Conservation (phyloP, 2,113 vertebrate genomes). For the Uria lomvia region DNA sequence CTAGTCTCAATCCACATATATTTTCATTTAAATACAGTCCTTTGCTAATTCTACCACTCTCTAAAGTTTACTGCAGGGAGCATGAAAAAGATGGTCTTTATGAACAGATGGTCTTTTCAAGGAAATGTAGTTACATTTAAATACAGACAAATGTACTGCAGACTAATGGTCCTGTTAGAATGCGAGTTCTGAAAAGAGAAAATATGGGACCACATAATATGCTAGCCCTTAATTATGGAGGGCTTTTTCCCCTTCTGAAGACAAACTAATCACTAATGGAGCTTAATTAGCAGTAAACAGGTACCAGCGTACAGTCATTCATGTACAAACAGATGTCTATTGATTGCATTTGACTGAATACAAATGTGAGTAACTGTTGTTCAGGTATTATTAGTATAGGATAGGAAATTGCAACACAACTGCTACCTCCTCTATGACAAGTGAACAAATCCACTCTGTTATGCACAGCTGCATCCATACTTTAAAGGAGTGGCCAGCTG, state of each 20-base stretch:
- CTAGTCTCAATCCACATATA: conserved; percentile 10
- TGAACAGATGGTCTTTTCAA: conserved; percentile 79
- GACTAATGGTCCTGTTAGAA: conserved; percentile 70
- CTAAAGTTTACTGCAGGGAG: conserved; percentile 61
- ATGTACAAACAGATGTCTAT: conserved; percentile 78
- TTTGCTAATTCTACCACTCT: conserved; percentile 23
- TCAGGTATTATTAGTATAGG: conserved; percentile 59
- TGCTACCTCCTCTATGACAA: conserved; percentile 64
- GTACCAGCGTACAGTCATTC: conserved; percentile 56
- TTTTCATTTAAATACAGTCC: conserved; percentile 55
- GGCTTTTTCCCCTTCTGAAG: conserved; percentile 61
- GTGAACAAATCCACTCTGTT: conserved; percentile 79
- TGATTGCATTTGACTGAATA: conserved; percentile 77
- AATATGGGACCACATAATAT: conserved; percentile 52
- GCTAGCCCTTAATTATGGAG: conserved; percentile 65
- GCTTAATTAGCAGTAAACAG: conserved; percentile 72
- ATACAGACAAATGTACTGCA: conserved; percentile 75
- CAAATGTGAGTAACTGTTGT: conserved; percentile 64
- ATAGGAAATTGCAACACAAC: conserved; percentile 37
- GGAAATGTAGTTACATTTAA: conserved; percentile 72
- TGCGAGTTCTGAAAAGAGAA: conserved; percentile 55
- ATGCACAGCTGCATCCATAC: conserved; percentile 74
- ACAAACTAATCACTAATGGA: conserved; percentile 68
- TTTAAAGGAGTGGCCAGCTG: conserved; percentile 47
- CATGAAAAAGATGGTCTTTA: conserved; percentile 62